Evolutionary conservation across 1,140 invertebrate genomes (phyloP), one percentile per base, ranked within the genome.

Genomic region (Triops cancriformis): DNA sequence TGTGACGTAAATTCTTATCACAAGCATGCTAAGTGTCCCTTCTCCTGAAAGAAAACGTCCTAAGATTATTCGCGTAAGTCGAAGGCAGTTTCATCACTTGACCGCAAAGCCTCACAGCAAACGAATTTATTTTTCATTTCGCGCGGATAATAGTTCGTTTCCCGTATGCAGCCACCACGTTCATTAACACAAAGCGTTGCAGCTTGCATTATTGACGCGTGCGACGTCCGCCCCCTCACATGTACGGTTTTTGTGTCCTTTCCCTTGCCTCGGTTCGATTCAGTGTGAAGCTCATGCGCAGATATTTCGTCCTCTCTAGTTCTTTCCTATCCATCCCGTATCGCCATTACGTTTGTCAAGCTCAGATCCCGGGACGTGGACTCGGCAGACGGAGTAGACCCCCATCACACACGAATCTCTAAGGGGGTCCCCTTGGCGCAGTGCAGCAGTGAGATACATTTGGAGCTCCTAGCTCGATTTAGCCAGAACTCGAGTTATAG

Each of bases 381-480:
- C 51, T 64, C 51, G 51, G 51, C 51, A 64, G 51, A 23, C 51
- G 23, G 51, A 64, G 51, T 64, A 64, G 51, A 64, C 51, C 51
- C 23, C 51, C 51, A 18, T 64, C 51, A 9, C 51, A 9, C 23
- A 64, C 23, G 51, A 64, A 64, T 64, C 51, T 64, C 51, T 64
- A 64, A 64, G 51, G 51, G 51, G 51, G 51, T 14, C 51, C 51
- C 51, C 51, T 64, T 64, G 51, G 51, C 51, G 51, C 51, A 64
- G 51, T 64, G 51, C 51, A 64, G 51, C 51, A 64, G 51, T 64
- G 51, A n/a, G 51, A 64, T 64, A 64, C 51, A 64, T 64, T 64
- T 64, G 5, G n/a, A n/a, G 51, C 51, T 64, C 51, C n/a, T 12
- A 64, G 51, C 51, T 64, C 51, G 51, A 64, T 64, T 64, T 64